Evolutionary conservation across 2,113 vertebrate species (phyloP).

Genomic region (Hippoglossus stenolepis): DNA sequence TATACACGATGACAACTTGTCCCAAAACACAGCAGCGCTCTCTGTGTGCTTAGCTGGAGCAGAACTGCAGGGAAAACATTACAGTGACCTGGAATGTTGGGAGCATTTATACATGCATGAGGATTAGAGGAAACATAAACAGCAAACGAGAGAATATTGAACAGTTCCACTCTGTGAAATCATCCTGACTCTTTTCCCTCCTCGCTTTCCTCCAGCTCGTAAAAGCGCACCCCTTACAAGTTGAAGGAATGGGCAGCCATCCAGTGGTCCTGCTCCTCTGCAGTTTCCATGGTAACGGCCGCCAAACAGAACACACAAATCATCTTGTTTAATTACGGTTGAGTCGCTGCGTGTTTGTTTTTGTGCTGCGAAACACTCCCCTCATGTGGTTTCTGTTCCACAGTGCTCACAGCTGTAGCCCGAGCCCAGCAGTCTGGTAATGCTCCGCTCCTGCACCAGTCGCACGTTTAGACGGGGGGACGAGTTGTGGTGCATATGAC

Average conservation of each 20-base stretch:
- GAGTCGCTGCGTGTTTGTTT: constrained; percentile 73
- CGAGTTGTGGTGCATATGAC: constrained; percentile 29
- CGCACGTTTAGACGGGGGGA: constrained; percentile 35
- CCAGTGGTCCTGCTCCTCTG: constrained; percentile 82
- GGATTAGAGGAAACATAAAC: constrained; percentile 72
- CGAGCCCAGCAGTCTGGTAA: constrained; percentile 76
- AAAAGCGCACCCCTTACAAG: constrained; percentile 67
- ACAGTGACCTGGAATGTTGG: constrained; percentile 40
- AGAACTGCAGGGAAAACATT: constrained; percentile 55
- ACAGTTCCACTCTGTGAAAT: constrained; percentile 77
- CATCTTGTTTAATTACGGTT: constrained; percentile 72
- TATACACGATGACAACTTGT: constrained; percentile 37
- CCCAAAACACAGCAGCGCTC: constrained; percentile 41
- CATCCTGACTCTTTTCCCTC: constrained; percentile 65
- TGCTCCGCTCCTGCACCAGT: constrained; percentile 37
- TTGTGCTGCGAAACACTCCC: constrained; percentile 68
- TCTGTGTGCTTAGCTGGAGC: constrained; percentile 56
- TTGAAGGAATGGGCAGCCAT: constrained; percentile 79
- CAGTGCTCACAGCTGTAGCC: constrained; percentile 77
- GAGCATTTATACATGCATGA: constrained; percentile 48
- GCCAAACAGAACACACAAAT: constrained; percentile 81
- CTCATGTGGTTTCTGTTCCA: constrained; percentile 73
- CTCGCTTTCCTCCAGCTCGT: constrained; percentile 74
- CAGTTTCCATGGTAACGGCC: constrained; percentile 82
- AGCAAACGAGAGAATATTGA: constrained; percentile 63